A percentile compares a stretch with the other conserved stretches of the same genome.
These are phyloP conservation scores for Netta rufina DNA, from an alignment of 2,797 vertebrate species.

Conservation along the genomic window DNA sequence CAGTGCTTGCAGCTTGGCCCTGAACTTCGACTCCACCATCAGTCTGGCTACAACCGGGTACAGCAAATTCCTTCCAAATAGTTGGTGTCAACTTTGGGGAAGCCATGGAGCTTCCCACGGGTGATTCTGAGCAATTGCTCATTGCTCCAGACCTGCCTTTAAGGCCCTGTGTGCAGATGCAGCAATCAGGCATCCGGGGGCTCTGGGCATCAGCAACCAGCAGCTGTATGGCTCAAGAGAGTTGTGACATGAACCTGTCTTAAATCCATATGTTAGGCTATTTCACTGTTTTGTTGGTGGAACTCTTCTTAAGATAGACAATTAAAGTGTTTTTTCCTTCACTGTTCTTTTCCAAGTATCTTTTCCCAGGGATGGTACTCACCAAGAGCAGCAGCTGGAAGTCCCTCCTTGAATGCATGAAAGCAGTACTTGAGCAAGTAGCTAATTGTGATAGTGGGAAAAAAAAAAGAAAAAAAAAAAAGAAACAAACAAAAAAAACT, in stretches of 20 bases:
- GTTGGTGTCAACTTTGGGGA: not conserved
- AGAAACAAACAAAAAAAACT: too few species aligned
- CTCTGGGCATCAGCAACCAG: not conserved
- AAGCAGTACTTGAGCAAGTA: not conserved
- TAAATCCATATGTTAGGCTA: not conserved
- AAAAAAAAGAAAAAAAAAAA: too few species aligned
- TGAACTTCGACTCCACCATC: not conserved
- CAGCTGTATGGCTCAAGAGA: not conserved
- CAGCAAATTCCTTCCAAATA: not conserved
- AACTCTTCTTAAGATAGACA: not conserved
- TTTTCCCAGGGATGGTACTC: not conserved
- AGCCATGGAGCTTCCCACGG: not conserved
- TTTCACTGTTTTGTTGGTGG: not conserved
- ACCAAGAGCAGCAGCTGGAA: not conserved
- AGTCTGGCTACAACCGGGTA: not conserved
- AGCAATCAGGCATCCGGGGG: not conserved
- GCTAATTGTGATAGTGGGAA: not conserved
- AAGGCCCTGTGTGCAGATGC: not conserved
- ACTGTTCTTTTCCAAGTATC: not conserved
- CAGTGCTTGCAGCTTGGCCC: not conserved
- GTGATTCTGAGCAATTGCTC: not conserved
- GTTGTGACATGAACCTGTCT: not conserved
- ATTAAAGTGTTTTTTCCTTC: not conserved
- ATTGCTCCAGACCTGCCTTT: not conserved
- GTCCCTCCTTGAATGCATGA: not conserved